Evolutionary conservation across 2,113 vertebrate genomes (phyloP), one percentile per base, ranked within the genome.

Genomic region (Gobiocypris rarus): DNA sequence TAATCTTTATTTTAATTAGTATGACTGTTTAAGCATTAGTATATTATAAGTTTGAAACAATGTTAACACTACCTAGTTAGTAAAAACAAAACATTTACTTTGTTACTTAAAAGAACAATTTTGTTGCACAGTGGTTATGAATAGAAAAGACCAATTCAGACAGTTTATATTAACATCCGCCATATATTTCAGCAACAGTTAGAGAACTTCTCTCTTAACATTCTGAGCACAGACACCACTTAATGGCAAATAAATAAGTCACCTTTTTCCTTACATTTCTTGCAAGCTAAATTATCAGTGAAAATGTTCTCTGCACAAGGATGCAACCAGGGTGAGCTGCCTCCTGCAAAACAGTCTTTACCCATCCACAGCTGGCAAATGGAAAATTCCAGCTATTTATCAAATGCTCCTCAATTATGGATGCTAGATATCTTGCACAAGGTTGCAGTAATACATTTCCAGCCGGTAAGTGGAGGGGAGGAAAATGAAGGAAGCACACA

Each of bases 371-470:
- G 52, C 75, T 73, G 77, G 82, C 50, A 93, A 93, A 92, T 91
- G 92, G 90, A 94, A 91, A 90, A 90, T 71, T 88, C 86, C 77
- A 26, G 88, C 92, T 91, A 91, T 94, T 93, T 90, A 91, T 93
- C 93, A 92, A 90, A 85, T 70, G 85, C 90, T 92, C 61, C 90
- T 93, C 90, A 93, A 92, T 94, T 93, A 93, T 93, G 90, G 90
- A 93, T 93, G 91, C 88, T 90, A 85, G 89, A 90, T 91, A 93
- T 92, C 76, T 90, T 91, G 90, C 88, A 90, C 77, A 79, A 52
- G 87, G 85, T 88, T 82, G 90, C 93, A 87, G 90, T 89, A 86
- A 93, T 93, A 93, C 86, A 90, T 93, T 93, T 91, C 86, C 81
- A 78, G 83, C 78, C 63, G 78, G 82, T 85, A 86, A 88, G 87